Evolutionary conservation across 2,797 vertebrate species (phyloP).

Genomic region (Rhincodon typus): DNA sequence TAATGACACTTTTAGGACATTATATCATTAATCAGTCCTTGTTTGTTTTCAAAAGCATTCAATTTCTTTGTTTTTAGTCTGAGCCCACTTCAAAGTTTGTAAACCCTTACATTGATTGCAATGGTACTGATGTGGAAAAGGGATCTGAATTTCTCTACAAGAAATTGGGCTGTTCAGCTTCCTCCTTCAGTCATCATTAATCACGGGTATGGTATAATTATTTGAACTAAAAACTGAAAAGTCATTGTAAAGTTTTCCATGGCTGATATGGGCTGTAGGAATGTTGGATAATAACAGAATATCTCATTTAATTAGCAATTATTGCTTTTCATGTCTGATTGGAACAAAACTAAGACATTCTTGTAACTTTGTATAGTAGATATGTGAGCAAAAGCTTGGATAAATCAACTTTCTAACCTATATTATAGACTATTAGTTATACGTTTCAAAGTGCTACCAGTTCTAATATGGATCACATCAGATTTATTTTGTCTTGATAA

Average conservation of each 20-base stretch:
- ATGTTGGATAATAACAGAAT: not conserved
- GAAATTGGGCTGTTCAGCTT: not conserved
- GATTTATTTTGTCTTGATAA: not conserved
- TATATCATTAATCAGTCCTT: not conserved
- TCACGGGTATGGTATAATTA: not conserved
- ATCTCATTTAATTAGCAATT: not conserved
- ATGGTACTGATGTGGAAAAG: conserved; percentile 20
- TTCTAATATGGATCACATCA: not conserved
- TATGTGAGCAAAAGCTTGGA: not conserved
- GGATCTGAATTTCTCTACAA: conserved; percentile 15
- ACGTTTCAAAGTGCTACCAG: not conserved
- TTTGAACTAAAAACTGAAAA: not conserved
- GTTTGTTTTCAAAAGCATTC: not conserved
- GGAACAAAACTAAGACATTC: not conserved
- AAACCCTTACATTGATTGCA: not conserved
- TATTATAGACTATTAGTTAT: not conserved
- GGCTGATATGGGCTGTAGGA: not conserved
- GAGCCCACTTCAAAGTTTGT: not conserved
- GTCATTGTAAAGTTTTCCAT: not conserved
- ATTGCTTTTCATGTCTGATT: not conserved
- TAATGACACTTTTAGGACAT: not conserved
- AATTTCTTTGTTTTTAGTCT: not conserved
- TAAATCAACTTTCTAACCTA: not conserved
- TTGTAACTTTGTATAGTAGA: not conserved
- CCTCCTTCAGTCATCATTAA: conserved; percentile 1